Conservation (phyloP, 2,113 vertebrate genomes). For the Pelmatolapia mariae region DNA sequence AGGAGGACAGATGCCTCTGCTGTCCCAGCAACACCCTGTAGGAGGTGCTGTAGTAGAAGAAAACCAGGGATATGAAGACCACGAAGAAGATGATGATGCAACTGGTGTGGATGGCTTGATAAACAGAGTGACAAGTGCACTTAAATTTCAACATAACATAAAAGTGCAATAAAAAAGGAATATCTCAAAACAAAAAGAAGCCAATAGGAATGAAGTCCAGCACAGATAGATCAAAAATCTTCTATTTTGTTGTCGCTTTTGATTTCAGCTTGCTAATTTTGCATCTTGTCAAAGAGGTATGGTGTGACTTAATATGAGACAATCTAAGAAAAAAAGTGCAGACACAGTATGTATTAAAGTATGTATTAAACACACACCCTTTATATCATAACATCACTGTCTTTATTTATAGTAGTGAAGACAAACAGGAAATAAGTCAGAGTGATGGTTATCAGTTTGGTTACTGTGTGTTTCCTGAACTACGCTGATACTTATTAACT, state of each 20-base stretch:
- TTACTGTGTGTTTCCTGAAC: neutral
- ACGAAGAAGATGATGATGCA: rapidly evolving
- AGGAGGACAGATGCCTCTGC: neutral
- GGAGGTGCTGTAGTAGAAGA: neutral
- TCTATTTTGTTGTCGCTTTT: neutral
- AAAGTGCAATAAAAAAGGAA: neutral
- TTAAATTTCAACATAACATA: neutral
- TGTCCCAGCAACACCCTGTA: neutral
- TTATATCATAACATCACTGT: neutral
- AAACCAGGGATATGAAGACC: neutral
- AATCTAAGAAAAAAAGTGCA: neutral
- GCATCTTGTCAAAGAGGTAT: neutral
- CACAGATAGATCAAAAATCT: neutral
- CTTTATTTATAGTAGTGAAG: rapidly evolving
- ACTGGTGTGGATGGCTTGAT: neutral
- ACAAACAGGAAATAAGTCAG: neutral
- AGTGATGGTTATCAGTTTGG: rapidly evolving
- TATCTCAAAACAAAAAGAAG: neutral
- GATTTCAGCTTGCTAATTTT: neutral
- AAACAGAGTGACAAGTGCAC: neutral
- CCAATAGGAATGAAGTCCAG: neutral
- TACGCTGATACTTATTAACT: neutral
- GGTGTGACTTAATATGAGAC: neutral
- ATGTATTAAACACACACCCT: neutral
- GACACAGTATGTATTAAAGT: neutral